Conservation (phyloP, 1,140 invertebrate genomes). For the Adoxophyes honmai region DNA sequence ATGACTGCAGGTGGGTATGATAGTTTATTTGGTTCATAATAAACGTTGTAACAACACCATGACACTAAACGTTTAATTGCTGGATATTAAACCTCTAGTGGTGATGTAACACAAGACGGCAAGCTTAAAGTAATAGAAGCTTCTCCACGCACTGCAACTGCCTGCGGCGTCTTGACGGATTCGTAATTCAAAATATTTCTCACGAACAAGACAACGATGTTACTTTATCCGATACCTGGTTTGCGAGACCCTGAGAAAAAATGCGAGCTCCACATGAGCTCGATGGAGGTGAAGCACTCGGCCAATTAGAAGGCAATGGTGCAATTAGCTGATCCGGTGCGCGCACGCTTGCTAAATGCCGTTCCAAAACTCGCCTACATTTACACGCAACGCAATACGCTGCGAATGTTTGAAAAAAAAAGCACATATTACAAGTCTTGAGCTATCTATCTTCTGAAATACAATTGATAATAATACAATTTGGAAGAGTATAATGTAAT, state of each 20-base stretch:
- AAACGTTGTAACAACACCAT: background rate
- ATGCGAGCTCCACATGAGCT: constrained; percentile 23
- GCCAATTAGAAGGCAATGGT: constrained; percentile 34
- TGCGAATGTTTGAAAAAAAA: too few relatives aligned
- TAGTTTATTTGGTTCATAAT: too few relatives aligned
- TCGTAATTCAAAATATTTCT: constrained; percentile 22
- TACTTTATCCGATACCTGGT: constrained; percentile 20
- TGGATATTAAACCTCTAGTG: background rate
- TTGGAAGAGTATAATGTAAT: too few relatives aligned
- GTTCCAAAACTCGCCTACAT: constrained; percentile 21
- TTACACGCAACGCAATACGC: background rate
- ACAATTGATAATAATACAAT: background rate
- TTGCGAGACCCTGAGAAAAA: constrained; percentile 31
- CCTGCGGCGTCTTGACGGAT: too few relatives aligned
- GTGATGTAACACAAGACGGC: too few relatives aligned
- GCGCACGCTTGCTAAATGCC: constrained; percentile 18
- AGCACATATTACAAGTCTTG: too few relatives aligned
- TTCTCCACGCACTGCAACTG: too few relatives aligned
- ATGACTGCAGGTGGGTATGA: too few relatives aligned
- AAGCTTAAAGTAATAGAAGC: too few relatives aligned
- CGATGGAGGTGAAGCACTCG: constrained; percentile 26
- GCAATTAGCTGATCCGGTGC: constrained; percentile 32
- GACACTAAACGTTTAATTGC: background rate
- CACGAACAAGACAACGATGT: constrained; percentile 14
- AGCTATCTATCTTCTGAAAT: too few relatives aligned